phyloP scores from a whole-genome alignment of 2,888 invertebrate species.

The Luperina testacea region DNA sequence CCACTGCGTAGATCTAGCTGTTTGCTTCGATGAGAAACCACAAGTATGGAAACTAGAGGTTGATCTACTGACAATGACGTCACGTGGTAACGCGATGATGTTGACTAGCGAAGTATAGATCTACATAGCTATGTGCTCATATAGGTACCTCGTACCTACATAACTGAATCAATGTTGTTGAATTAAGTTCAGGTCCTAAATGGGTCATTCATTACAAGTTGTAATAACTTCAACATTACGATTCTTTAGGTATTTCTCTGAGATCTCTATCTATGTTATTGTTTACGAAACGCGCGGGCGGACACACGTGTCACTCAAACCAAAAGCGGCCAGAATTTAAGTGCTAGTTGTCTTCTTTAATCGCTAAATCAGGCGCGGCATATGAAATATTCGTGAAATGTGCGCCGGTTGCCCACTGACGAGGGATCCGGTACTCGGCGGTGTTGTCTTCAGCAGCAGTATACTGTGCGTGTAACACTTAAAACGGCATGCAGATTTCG shows the following conservation, averaged over 20 bases:
- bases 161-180: constrained; percentile 13
- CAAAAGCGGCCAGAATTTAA: constrained; percentile 14
- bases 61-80: constrained; percentile 58
- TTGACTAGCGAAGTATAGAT: constrained; percentile 10
- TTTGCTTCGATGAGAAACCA: constrained; percentile 50
- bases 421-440: constrained; percentile 86
- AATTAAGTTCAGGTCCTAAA: constrained; percentile 17
- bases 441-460: constrained; percentile 88
- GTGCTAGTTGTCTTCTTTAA: constrained; percentile 65
- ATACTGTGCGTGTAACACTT: constrained; percentile 79
- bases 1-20: constrained; percentile 33
- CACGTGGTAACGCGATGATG: constrained; percentile 58
- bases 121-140: constrained; percentile 3
- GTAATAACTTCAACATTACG: background rate
- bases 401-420: constrained; percentile 82
- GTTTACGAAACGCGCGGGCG: constrained; percentile 43
- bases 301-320: constrained; percentile 49
- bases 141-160: background rate
- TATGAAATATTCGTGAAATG: constrained; percentile 79
- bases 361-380: constrained; percentile 67
- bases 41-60: constrained; percentile 52
- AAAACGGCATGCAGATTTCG: constrained; percentile 74
- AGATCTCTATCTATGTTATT: constrained; percentile 47
- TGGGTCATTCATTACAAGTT: constrained; percentile 26
- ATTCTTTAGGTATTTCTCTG: constrained; percentile 15